These are phyloP conservation scores for Chloebia gouldiae DNA, from an alignment of 2,113 vertebrate species.

Conservation along the genomic window DNA sequence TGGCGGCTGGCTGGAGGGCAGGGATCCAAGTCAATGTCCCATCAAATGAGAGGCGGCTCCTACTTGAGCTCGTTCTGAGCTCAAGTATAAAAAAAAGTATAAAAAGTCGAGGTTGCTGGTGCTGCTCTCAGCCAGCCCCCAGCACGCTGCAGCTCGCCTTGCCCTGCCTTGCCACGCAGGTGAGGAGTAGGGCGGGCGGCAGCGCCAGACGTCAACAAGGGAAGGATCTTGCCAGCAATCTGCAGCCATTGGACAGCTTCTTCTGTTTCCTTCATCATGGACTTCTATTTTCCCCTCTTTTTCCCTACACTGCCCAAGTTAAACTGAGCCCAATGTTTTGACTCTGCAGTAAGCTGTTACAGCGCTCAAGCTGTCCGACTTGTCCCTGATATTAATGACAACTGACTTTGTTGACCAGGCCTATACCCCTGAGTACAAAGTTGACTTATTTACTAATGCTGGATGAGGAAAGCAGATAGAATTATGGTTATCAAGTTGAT, in stretches of 20 bases:
- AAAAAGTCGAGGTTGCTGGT: fast-evolving
- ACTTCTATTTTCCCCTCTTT: neutral
- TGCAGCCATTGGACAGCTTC: neutral
- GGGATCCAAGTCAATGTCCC: neutral
- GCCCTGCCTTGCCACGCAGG: neutral
- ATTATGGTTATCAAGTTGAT: neutral
- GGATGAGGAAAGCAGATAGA: neutral
- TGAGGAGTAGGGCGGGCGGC: neutral
- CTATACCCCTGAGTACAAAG: neutral
- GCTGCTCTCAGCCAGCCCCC: neutral
- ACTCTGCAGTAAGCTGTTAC: neutral
- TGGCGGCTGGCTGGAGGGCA: neutral
- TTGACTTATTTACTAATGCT: neutral
- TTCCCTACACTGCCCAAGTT: neutral
- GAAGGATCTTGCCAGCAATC: neutral
- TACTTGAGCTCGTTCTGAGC: neutral
- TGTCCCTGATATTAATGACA: neutral
- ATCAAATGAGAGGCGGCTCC: neutral
- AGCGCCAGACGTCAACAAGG: neutral
- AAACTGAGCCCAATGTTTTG: neutral
- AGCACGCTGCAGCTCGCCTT: neutral
- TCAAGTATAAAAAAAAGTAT: no score
- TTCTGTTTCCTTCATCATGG: neutral
- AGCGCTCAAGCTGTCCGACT: neutral
- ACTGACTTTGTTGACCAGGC: neutral